Evolutionary conservation across 2,888 invertebrate species (phyloP).

Genomic region (Hirtodrosophila trivittata): DNA sequence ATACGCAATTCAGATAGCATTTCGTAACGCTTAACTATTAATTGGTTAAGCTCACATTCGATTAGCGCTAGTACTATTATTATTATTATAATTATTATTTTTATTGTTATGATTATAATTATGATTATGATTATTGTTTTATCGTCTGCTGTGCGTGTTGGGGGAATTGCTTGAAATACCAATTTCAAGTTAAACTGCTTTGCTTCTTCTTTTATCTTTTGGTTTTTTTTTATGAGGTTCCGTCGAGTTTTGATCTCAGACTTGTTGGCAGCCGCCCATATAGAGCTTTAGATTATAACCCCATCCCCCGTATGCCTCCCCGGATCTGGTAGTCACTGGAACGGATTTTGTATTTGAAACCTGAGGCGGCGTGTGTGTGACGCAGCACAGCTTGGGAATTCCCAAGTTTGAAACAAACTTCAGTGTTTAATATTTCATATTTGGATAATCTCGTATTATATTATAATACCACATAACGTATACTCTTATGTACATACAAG

Average conservation of each 20-base stretch:
- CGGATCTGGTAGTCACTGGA: constrained; percentile 17
- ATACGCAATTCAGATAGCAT: too few species aligned
- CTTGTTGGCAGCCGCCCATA: constrained; percentile 53
- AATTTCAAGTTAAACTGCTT: constrained; percentile 58
- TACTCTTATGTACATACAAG: constrained; percentile 22
- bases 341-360: constrained; percentile 52
- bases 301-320: constrained; percentile 6
- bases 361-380: constrained; percentile 44
- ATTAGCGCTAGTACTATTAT: too few species aligned
- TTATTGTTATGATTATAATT: background rate
- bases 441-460: constrained; percentile 17
- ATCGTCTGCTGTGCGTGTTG: constrained; percentile 8
- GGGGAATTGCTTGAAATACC: constrained; percentile 16
- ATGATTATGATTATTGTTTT: constrained; percentile 29
- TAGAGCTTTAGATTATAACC: constrained; percentile 39
- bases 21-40: constrained; percentile 29
- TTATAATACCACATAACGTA: background rate
- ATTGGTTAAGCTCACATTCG: too few species aligned
- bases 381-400: constrained; percentile 70
- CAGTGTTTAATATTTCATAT: constrained; percentile 60
- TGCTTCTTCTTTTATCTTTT: constrained; percentile 13
- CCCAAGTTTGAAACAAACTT: constrained; percentile 68
- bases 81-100: background rate
- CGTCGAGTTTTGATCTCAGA: constrained; percentile 44
- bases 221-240: constrained; percentile 21